Base-by-base conservation (phyloP, 2,888 invertebrate species). In the Diadegma fenestrale region DNA sequence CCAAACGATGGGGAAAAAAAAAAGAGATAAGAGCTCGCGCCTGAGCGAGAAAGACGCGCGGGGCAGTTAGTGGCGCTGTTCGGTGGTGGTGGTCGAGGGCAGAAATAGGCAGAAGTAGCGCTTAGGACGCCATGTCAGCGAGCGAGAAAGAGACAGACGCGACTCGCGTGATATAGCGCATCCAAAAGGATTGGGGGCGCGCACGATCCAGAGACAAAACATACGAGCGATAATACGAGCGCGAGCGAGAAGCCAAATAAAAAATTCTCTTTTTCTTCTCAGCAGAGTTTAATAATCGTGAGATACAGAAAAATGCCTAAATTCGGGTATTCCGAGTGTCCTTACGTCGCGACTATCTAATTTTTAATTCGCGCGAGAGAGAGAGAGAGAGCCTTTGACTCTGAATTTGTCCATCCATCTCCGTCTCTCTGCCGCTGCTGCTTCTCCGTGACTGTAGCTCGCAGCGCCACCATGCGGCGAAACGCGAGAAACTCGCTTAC, bases 81-180 rank as follows among this genome's bases (percentile, higher is more conserved):
- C 26, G 12, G 72, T 76, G 82, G 73, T 58, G 79, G 85, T 83
- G 64, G 77, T 85, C 76, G 83, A 61, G 79, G 77, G 85, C 84
- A 71, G 81, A 81, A 76, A 71, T 79, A 83, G 85, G 64, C 26
- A 58, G 58, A 58, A 58, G 58, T 58, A 58, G 86, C 90, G 86
- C 90, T 92, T 92, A 93, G 92, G 93, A 93, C 93, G 93, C 93
- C 93, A 93, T 93, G 93, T 93, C 93, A 93, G 93, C 93, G 91
- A 92, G 92, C 91, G 82, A 72, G 75, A 85, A 66, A 66, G n/a
- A n/a, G n/a, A n/a, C n/a, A n/a, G 73, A 79, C 81, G 79, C 77
- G 72, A 7, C 14, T 2, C 14, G 61, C 43, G 68, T 19, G 66
- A n/a, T 19, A 22, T 30, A 58, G 33, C 58, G 33, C 48, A 63